Evolutionary conservation across 2,797 vertebrate genomes (phyloP).

Genomic region (Pteronotus mesoamericanus): DNA sequence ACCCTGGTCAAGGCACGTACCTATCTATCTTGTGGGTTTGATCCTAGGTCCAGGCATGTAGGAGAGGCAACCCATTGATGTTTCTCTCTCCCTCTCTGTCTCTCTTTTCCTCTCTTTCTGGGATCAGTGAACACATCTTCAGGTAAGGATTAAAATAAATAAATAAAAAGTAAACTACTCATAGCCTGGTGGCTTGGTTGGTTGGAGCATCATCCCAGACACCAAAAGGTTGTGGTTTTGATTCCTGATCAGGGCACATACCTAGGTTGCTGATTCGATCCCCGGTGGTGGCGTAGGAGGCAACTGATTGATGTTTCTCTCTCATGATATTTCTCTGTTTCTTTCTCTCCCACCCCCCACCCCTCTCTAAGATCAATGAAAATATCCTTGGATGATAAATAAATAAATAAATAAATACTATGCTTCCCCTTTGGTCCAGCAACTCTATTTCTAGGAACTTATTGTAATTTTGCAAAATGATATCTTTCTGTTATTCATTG

Average conservation of each 20-base stretch:
- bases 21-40: no score
- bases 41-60: background rate
- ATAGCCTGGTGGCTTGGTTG: background rate
- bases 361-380: background rate
- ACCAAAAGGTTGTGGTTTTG: background rate
- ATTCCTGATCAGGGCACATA: background rate
- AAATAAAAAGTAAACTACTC: background rate
- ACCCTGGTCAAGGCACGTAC: background rate
- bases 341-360: background rate
- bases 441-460: conserved; percentile 34
- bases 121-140: background rate
- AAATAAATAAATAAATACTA: background rate
- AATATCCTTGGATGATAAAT: background rate
- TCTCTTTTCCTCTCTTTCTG: background rate
- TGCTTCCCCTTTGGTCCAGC: background rate
- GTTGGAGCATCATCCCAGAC: background rate
- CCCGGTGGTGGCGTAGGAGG: background rate
- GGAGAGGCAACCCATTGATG: background rate
- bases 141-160: background rate
- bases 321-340: background rate
- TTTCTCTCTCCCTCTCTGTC: background rate
- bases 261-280: background rate
- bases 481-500: conserved; percentile 22
- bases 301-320: background rate
- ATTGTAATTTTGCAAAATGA: conserved; percentile 27